Evolutionary conservation across 2,888 invertebrate species (phyloP).

Genomic region (Creontiades dilutus): DNA sequence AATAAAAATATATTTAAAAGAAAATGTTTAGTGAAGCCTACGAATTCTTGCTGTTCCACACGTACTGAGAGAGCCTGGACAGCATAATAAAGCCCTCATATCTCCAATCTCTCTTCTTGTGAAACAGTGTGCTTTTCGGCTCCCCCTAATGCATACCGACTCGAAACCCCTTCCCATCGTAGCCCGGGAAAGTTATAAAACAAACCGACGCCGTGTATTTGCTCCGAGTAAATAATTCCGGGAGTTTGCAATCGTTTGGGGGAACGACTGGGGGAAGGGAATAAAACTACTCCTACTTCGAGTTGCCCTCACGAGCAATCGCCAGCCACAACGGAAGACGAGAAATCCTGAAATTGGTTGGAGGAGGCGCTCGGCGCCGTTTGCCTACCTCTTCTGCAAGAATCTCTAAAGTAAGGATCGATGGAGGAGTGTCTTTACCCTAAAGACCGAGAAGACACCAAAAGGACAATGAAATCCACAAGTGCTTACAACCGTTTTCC

Average conservation of each 20-base stretch:
- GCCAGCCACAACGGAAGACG: not conserved
- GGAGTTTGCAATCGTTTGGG: constrained; percentile 6
- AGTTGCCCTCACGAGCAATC: too few species aligned
- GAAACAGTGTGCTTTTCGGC: constrained; percentile 29
- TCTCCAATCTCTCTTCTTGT: not conserved
- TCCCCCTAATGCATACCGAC: constrained; percentile 9
- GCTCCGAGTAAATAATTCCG: constrained; percentile 47
- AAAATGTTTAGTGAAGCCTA: too few species aligned
- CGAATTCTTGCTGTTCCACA: too few species aligned
- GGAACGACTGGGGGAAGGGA: too few species aligned
- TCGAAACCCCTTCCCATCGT: not conserved
- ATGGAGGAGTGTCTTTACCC: not conserved
- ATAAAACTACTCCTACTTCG: too few species aligned
- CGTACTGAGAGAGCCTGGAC: too few species aligned
- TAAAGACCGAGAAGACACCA: too few species aligned
- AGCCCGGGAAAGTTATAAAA: constrained; percentile 17
- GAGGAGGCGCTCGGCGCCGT: not conserved
- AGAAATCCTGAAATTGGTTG: constrained; percentile 28
- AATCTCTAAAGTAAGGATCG: constrained; percentile 7
- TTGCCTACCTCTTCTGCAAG: constrained; percentile 36
- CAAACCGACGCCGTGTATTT: constrained; percentile 29
- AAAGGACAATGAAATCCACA: too few species aligned
- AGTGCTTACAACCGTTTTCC: too few species aligned
- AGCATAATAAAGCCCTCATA: too few species aligned
- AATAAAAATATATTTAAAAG: too few species aligned